Percentiles rank a stretch among this genome's conserved stretches.
Conservation (phyloP, 2,113 vertebrate species). For the Tursiops truncatus region DNA sequence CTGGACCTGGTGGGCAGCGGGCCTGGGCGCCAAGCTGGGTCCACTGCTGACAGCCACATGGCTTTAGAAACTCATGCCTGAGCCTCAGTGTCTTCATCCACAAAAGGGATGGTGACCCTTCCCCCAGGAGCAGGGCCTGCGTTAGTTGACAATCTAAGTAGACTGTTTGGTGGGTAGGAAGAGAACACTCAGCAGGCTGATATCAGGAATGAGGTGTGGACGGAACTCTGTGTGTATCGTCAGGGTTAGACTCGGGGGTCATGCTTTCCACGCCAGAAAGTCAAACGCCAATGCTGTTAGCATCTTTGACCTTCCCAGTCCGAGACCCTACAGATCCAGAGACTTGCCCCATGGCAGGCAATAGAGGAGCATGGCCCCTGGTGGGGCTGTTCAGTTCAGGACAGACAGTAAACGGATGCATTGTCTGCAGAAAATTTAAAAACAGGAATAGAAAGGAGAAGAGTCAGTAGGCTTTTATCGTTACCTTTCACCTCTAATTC, state of each 20-base stretch:
- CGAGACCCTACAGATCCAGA: not conserved
- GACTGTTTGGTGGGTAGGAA: not conserved
- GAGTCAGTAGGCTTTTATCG: too few relatives aligned
- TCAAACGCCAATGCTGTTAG: not conserved
- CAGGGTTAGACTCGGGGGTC: not conserved
- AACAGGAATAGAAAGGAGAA: not conserved
- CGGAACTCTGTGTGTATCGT: fast-evolving
- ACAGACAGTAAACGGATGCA: not conserved
- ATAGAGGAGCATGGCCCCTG: not conserved
- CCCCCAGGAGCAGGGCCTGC: fast-evolving
- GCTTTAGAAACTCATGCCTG: fast-evolving
- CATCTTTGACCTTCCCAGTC: not conserved
- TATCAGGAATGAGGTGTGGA: not conserved
- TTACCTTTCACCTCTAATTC: not conserved
- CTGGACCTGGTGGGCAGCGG: not conserved
- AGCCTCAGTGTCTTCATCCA: not conserved
- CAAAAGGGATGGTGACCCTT: not conserved
- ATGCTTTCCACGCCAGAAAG: not conserved
- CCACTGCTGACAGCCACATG: fast-evolving
- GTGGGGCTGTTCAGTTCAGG: not conserved
- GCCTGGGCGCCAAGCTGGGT: fast-evolving
- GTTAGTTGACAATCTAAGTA: fast-evolving
- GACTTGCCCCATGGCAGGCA: not conserved
- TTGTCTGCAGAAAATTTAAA: not conserved
- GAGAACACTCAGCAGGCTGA: not conserved